A percentile compares a stretch with the other conserved stretches of the same genome.
Conservation (phyloP, 2,888 invertebrate species). For the Ornithoptera alexandrae region DNA sequence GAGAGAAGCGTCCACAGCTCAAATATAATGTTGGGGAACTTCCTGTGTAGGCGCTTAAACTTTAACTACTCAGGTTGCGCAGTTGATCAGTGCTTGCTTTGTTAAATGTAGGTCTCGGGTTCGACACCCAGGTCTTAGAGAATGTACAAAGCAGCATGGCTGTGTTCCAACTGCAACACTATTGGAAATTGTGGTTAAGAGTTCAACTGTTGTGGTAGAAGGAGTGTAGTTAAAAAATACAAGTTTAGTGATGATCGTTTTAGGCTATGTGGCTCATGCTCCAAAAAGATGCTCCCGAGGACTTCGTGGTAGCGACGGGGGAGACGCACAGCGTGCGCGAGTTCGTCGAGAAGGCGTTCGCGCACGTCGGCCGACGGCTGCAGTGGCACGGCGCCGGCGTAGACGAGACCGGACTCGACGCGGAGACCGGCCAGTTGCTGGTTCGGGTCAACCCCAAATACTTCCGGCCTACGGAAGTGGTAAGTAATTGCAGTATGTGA, state of each 20-base stretch:
- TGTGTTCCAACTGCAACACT: too few species aligned
- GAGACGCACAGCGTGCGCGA: constrained; percentile 96
- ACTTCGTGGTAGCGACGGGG: constrained; percentile 98
- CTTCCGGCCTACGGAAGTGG: constrained; percentile 99
- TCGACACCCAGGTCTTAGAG: too few species aligned
- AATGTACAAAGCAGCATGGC: too few species aligned
- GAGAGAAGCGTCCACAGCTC: too few species aligned
- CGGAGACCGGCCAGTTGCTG: constrained; percentile 85
- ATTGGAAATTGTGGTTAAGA: too few species aligned
- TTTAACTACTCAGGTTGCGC: too few species aligned
- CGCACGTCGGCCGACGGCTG: constrained; percentile 83
- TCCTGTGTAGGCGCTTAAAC: too few species aligned
- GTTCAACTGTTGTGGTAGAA: background rate
- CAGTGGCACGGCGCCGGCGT: constrained; percentile 93
- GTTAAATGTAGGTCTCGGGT: too few species aligned
- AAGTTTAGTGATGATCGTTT: background rate
- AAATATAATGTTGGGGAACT: too few species aligned
- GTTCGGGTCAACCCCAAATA: constrained; percentile 95
- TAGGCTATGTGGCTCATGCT: constrained; percentile 99
- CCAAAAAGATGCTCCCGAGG: constrained; percentile 93
- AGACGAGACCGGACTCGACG: constrained; percentile 87
- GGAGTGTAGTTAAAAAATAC: background rate
- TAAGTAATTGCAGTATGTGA: constrained; percentile 64
- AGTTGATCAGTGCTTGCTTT: too few species aligned
- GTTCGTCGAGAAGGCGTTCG: constrained; percentile 96